Conservation (phyloP, 53 echinoderm and acorn worm genomes). For the Echinometra lucunter region DNA sequence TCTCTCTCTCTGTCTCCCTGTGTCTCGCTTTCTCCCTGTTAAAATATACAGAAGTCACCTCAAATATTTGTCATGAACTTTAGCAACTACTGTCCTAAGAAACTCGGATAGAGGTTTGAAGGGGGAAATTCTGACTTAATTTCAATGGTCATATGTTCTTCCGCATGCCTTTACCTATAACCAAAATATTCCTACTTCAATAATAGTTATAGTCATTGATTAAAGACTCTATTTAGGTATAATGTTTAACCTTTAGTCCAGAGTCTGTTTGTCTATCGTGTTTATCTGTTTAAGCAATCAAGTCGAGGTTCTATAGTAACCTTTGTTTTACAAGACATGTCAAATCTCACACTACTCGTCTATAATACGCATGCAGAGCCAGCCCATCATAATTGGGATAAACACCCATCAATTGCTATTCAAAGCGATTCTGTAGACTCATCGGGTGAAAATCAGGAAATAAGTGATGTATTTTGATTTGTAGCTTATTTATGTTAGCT, state of each 20-base stretch:
- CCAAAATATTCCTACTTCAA: not conserved
- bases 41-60: not conserved
- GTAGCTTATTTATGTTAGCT: no score
- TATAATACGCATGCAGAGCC: not conserved
- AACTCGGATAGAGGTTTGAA: no score
- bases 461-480: not conserved
- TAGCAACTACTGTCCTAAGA: not conserved
- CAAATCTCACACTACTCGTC: not conserved
- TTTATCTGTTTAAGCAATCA: conserved; percentile 57
- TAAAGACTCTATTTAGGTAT: conserved; percentile 13
- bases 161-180: not conserved
- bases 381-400: not conserved
- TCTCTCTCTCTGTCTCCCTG: not conserved
- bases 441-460: not conserved
- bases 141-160: not conserved
- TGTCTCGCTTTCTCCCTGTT: no score
- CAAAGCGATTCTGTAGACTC: not conserved
- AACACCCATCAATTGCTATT: not conserved
- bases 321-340: not conserved
- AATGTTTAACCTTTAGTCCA: conserved; percentile 43
- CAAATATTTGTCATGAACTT: not conserved
- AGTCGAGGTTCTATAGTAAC: conserved; percentile 1
- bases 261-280: not conserved
- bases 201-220: not conserved
- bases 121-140: not conserved